Evolutionary conservation across 2,113 vertebrate species (phyloP).

Genomic region (Hepsetus odoe): DNA sequence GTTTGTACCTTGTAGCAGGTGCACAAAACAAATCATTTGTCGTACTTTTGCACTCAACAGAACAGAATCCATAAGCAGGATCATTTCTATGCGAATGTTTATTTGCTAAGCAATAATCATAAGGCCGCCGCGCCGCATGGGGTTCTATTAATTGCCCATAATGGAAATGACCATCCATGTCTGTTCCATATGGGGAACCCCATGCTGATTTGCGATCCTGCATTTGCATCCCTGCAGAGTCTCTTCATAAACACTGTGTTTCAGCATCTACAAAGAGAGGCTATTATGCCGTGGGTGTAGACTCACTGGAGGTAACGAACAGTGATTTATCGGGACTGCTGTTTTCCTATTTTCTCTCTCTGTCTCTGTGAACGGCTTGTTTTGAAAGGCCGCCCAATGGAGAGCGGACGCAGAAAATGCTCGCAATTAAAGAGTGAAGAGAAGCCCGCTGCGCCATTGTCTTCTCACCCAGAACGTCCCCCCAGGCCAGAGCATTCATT

Average conservation of each 20-base stretch:
- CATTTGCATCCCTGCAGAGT: constrained; percentile 28
- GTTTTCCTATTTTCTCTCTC: constrained; percentile 38
- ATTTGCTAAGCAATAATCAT: background rate
- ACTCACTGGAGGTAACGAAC: constrained; percentile 44
- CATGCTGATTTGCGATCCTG: constrained; percentile 26
- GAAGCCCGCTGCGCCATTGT: constrained; percentile 43
- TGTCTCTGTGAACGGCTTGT: constrained; percentile 49
- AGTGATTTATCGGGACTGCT: constrained; percentile 35
- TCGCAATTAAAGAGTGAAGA: constrained; percentile 56
- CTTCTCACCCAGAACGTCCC: constrained; percentile 38
- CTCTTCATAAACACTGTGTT: constrained; percentile 44
- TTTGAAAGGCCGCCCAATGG: constrained; percentile 50
- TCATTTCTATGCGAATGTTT: no score
- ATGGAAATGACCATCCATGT: constrained; percentile 18
- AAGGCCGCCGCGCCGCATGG: background rate
- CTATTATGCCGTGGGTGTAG: background rate
- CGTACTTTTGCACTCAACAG: no score
- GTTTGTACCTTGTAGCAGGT: no score
- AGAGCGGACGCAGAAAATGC: constrained; percentile 37
- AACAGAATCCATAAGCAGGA: background rate
- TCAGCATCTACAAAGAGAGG: constrained; percentile 32
- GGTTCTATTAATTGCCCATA: constrained; percentile 41
- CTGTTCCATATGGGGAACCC: constrained; percentile 32
- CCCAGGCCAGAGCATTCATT: constrained; percentile 49
- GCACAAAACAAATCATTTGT: no score